Evolutionary conservation across 2,113 vertebrate species (phyloP), one percentile per base, ranked within the genome.

Genomic region (Macquaria ambigua): DNA sequence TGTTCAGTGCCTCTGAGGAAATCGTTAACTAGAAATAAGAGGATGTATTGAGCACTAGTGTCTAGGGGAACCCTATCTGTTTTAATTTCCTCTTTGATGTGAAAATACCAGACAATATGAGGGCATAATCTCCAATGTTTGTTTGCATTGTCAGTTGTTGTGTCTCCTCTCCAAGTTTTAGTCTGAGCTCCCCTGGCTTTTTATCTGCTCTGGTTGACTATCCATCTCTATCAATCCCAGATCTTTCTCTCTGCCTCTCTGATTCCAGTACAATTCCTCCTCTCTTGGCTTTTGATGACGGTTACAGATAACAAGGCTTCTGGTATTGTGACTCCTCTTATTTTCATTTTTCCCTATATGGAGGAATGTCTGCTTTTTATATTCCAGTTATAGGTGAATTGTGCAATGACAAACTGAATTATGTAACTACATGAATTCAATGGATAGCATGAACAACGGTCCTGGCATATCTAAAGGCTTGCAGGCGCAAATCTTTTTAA

Each of bases 71-170:
- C 48, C 56, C 63, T 81, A 69, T 87, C 83, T 74, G 61, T 9
- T n/a, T 14, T 28, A 7, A 63, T 77, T 79, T 87, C 43, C 39
- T 77, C 82, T 87, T 90, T 91, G 84, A 85, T 81, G 74, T 87
- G 48, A 83, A 92, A 90, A 90, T 88, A 82, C 83, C 90, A 76
- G 77, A 77, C 16, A 74, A 9, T 56, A 88, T 87, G 48, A 71
- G 79, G 84, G 77, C 37, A 70, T 84, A 68, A 31, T 82, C 52
- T 77, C n/a, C 68, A 52, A 50, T 55, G 77, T 86, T 89, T 89
- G 70, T 90, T 90, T 92, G 66, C 62, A 77, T 55, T 77, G 59
- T 55, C 74, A 10, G 25, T 77, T 94, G 90, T 95, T 95, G 76
- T 93, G 93, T 95, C 93, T 90, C 20, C 73, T 81, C 67, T 82